Base-by-base conservation (phyloP, 92 coral and sea anemone genomes). In the Epizoanthus ramosus region DNA sequence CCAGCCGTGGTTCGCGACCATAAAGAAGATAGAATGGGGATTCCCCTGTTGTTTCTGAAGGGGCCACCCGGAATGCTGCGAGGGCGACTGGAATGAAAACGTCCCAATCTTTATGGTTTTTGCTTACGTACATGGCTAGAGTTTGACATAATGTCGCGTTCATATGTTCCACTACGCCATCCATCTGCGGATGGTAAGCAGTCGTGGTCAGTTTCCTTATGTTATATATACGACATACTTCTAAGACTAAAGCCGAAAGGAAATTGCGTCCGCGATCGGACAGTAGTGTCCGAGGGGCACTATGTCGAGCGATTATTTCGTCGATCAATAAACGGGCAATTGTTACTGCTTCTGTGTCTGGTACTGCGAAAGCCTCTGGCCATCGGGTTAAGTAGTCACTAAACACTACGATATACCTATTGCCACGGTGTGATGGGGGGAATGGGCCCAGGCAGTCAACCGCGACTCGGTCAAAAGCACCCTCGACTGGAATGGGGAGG, bases 331-430 rank as follows among this genome's bases (percentile, higher is more conserved):
- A n/a, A 2, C 71, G 23, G 3, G 88, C 93, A 12, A 90, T 69
- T 0, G 81, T 77, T 14, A 14, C 41, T 3, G 91, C 92, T 4
- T 80, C 69, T 2, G 84, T 81, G 39, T 74, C 70, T 10, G 92
- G 89, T 2, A 89, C 54, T 1, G 95, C 80, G 39, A 68, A 89
- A n/a, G 86, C 91, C 23, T 89, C 91, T 0, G 86, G 81, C 87
- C 90, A 91, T 18, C 88, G 85, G 1, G 95, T 92, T 8, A 89
- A 65, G 57, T 83, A 86, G 35, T 89, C 95, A 5, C 77, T 77
- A 3, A 89, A 72, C 4, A 79, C 87, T 6, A 88, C 76, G 8
- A 76, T 73, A 33, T 86, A 89, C 37, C 68, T 65, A 23, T 90
- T 90, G 3, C 89, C 89, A 14, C 59, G 33, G 3, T 65, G 18